A percentile compares a stretch with the other conserved stretches of the same genome.
Conservation (phyloP, 2,888 invertebrate genomes). For the Brachyopa scutellaris region DNA sequence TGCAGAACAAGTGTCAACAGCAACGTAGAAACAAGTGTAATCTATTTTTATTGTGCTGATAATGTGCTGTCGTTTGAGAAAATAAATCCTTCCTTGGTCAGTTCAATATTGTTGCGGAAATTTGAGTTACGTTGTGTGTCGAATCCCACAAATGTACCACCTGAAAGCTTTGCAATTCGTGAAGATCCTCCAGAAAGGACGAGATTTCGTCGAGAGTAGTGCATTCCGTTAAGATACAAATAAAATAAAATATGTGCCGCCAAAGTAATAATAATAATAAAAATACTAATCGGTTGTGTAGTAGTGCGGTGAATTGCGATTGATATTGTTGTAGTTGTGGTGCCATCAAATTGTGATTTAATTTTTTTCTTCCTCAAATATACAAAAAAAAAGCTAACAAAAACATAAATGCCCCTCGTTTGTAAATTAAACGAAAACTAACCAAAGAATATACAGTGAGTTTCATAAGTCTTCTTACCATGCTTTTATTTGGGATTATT, state of each 20-base stretch:
- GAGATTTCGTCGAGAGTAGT: conserved; percentile 50
- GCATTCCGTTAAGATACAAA: conserved; percentile 27
- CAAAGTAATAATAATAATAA: conserved; percentile 17
- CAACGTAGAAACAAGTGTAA: conserved; percentile 48
- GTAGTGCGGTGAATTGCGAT: conserved; percentile 35
- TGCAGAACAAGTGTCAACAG: conserved; percentile 59
- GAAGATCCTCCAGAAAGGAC: conserved; percentile 36
- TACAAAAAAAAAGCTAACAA: conserved; percentile 15
- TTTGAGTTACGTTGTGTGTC: neutral
- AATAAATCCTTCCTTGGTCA: neutral
- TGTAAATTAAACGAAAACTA: conserved; percentile 41
- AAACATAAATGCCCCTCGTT: conserved; percentile 1
- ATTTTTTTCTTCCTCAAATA: conserved; percentile 14
- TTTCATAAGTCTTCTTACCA: conserved; percentile 20
- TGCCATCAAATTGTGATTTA: conserved; percentile 58
- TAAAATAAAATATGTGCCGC: conserved; percentile 11
- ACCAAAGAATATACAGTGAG: conserved; percentile 57
- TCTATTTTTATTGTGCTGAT: neutral
- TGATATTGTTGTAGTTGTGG: conserved; percentile 23
- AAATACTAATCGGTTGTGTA: conserved; percentile 35
- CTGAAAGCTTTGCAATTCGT: conserved; percentile 30
- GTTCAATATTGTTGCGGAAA: neutral
- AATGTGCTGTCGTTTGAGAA: neutral
- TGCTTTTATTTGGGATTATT: neutral
- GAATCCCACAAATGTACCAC: conserved; percentile 34